phyloP scores from a whole-genome alignment of 2,113 vertebrate genomes.

The Chrysochloris asiatica region DNA sequence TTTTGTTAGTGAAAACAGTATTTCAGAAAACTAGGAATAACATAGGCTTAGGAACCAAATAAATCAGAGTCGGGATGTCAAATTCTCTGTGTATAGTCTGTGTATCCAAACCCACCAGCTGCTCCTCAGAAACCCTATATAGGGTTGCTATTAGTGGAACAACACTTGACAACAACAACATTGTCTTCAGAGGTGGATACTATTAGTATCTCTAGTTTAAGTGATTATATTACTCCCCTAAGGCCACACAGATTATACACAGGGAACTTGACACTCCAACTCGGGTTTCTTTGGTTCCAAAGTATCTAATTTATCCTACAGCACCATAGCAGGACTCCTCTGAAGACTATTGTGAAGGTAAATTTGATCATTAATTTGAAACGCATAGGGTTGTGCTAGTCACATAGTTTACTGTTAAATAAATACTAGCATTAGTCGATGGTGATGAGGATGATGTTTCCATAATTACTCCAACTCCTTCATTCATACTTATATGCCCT shows the following conservation, averaged over 20 bases:
- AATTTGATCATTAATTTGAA: conserved; percentile 20
- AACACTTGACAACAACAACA: too few relatives aligned
- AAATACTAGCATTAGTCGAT: background rate
- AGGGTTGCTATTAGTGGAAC: too few relatives aligned
- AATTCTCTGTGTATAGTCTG: background rate
- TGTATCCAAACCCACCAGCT: background rate
- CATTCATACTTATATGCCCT: background rate
- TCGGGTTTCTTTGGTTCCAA: background rate
- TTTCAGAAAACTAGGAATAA: too few relatives aligned
- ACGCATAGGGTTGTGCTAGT: background rate
- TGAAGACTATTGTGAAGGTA: background rate
- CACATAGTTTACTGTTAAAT: background rate
- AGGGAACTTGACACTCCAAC: background rate
- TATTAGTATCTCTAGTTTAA: too few relatives aligned
- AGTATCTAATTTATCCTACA: too few relatives aligned
- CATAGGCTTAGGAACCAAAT: background rate
- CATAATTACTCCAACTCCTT: background rate
- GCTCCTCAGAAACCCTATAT: too few relatives aligned
- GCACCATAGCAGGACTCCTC: too few relatives aligned
- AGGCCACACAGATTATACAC: background rate
- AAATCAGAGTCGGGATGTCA: background rate
- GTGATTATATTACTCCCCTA: too few relatives aligned
- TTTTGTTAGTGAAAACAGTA: background rate
- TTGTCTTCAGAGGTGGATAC: too few relatives aligned
- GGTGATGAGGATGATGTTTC: background rate